Conservation (phyloP, 2,113 vertebrate genomes). For the Peromyscus californicus region DNA sequence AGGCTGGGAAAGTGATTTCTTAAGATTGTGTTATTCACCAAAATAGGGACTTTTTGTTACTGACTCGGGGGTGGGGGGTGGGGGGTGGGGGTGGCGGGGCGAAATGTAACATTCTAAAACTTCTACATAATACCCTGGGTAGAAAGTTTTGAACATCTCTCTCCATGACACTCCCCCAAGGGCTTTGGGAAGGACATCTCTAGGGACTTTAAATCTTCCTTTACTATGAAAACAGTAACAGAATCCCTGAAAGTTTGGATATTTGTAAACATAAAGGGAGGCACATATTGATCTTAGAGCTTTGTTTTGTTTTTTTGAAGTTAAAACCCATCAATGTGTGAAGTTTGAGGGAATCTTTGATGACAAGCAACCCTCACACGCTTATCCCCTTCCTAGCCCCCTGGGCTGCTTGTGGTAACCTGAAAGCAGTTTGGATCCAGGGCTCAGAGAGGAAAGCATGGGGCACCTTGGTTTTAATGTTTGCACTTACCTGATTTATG, state of each 20-base stretch:
- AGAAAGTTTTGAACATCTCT: slow-evolving; percentile 39
- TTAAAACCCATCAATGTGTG: neutral
- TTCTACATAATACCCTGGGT: neutral
- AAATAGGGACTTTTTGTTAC: slow-evolving; percentile 69
- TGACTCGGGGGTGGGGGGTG: neutral
- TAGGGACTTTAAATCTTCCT: slow-evolving; percentile 20
- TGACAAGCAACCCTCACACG: neutral
- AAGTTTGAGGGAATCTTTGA: neutral
- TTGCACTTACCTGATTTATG: neutral
- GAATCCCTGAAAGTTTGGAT: neutral
- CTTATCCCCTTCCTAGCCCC: rapidly evolving
- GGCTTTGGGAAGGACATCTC: neutral
- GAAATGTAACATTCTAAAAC: slow-evolving; percentile 60
- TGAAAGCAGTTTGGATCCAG: neutral
- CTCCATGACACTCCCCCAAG: neutral
- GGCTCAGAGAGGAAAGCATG: neutral
- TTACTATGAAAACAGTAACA: slow-evolving; percentile 34
- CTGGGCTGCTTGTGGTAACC: too few relatives aligned
- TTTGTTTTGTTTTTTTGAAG: slow-evolving; percentile 50
- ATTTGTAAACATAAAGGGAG: slow-evolving; percentile 11
- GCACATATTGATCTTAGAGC: slow-evolving; percentile 5
- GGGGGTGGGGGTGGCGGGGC: neutral
- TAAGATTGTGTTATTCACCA: slow-evolving; percentile 37
- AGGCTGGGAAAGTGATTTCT: slow-evolving; percentile 50
- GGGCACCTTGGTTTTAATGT: neutral